phyloP scores from a whole-genome alignment of 2,888 invertebrate genomes.

The Myopa tessellatipennis region DNA sequence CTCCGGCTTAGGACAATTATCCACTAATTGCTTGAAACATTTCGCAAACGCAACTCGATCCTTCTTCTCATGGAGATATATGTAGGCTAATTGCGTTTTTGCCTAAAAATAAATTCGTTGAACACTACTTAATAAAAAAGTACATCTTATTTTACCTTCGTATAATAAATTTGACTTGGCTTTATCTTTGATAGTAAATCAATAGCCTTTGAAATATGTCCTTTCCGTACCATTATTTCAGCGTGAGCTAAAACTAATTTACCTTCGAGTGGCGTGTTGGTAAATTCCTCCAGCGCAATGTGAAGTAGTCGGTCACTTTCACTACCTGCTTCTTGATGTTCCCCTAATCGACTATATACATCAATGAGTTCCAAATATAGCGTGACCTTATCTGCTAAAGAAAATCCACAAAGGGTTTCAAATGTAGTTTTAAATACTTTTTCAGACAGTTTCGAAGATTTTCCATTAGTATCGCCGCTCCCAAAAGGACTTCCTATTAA shows the following conservation, averaged over 20 bases:
- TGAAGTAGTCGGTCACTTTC: slow-evolving; percentile 87
- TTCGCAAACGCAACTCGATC: slow-evolving; percentile 88
- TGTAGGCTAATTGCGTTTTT: slow-evolving; percentile 86
- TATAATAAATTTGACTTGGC: slow-evolving; percentile 86
- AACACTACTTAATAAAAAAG: background rate
- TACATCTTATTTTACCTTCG: slow-evolving; percentile 69
- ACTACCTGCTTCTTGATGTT: slow-evolving; percentile 66
- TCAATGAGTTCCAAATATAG: slow-evolving; percentile 89
- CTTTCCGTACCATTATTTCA: slow-evolving; percentile 82
- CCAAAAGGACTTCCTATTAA: slow-evolving; percentile 70
- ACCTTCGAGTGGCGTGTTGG: slow-evolving; percentile 86
- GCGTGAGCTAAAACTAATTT: slow-evolving; percentile 87
- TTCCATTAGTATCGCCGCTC: slow-evolving; percentile 39
- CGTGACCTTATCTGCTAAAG: slow-evolving; percentile 83
- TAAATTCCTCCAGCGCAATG: slow-evolving; percentile 75
- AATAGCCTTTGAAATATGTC: slow-evolving; percentile 85
- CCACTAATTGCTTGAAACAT: slow-evolving; percentile 84
- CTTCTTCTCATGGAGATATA: slow-evolving; percentile 86
- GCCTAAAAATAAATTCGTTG: slow-evolving; percentile 69
- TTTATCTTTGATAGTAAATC: slow-evolving; percentile 81
- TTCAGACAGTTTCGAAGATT: slow-evolving; percentile 59
- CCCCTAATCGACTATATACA: slow-evolving; percentile 76
- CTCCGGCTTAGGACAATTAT: slow-evolving; percentile 79
- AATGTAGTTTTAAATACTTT: slow-evolving; percentile 45
- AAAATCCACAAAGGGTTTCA: slow-evolving; percentile 63